Evolutionary conservation across 1,140 invertebrate species (phyloP), one percentile per base, ranked within the genome.

Genomic region (Hestina assimilis): DNA sequence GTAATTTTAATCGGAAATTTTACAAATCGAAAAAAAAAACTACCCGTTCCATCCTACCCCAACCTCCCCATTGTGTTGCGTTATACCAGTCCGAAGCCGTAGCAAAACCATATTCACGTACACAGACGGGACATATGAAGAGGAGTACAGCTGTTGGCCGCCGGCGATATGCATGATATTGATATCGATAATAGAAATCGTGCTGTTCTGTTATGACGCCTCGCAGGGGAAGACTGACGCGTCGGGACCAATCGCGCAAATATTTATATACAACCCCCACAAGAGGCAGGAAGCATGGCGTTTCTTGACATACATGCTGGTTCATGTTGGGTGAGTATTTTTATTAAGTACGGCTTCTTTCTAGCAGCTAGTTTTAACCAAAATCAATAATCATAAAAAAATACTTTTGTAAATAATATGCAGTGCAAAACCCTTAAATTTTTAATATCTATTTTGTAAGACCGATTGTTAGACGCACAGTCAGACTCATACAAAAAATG

Each of bases 271-370:
- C 86, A 94, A 97, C 89, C 98, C 98, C 0, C 91, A 93, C 60
- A 93, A 94, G 69, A 91, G 98, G 59, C 93, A 94, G 46, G 93
- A 99, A 89, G 93, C 93, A 0, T 99, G 97, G 97, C 91, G 98
- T 67, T 99, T 94, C 81, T 41, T 99, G 5, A 95, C 96, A 1
- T 99, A 99, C 79, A 98, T 99, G 96, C 94, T 99, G 78, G 97
- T 99, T 24, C 98, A 99, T 87, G 94, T 97, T 54, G 97, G 97
- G 94, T 95, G 82, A 91, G 92, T 90, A 12, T 7, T 9, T 40
- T n/a, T n/a, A n/a, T n/a, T n/a, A n/a, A n/a, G n/a, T n/a, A n/a
- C n/a, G n/a, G n/a, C n/a, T n/a, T n/a, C n/a, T n/a, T n/a, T n/a
- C n/a, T n/a, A n/a, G n/a, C n/a, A n/a, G n/a, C n/a, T n/a, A n/a